Percentiles rank a stretch among this genome's conserved stretches.
phyloP scores from a whole-genome alignment of 2,888 invertebrate genomes.

The Cataglyphis rosenhaueri region DNA sequence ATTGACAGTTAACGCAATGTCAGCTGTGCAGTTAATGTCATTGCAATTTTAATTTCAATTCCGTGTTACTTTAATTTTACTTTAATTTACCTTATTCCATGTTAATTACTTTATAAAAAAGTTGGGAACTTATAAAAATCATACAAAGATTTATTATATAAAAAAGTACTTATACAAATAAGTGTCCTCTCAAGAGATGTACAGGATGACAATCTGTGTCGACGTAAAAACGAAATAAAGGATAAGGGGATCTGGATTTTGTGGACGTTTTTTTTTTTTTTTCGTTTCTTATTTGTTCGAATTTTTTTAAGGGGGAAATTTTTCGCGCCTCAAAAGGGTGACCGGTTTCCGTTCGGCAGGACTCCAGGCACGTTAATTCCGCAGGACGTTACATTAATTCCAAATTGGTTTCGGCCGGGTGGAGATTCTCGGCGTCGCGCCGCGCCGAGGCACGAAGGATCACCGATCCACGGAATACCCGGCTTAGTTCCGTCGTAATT shows the following conservation, averaged over 20 bases:
- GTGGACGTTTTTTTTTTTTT: background rate
- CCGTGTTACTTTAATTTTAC: background rate
- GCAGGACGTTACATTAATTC: slow-evolving; percentile 81
- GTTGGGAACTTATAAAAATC: background rate
- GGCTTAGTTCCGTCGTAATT: slow-evolving; percentile 83
- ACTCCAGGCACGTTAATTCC: slow-evolving; percentile 72
- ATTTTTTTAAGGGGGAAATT: slow-evolving; percentile 37
- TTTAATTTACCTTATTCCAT: background rate
- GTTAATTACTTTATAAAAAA: background rate
- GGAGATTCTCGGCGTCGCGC: slow-evolving; percentile 62
- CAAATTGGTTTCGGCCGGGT: slow-evolving; percentile 81
- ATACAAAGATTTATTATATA: slow-evolving; percentile 39
- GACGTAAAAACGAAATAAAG: background rate
- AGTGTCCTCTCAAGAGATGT: background rate
- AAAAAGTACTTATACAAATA: background rate
- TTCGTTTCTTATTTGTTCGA: background rate
- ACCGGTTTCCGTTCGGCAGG: slow-evolving; percentile 47
- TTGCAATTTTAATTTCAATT: background rate
- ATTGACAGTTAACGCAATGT: background rate
- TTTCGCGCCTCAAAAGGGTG: slow-evolving; percentile 33
- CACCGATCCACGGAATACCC: slow-evolving; percentile 81
- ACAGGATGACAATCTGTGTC: background rate
- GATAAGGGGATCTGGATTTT: background rate
- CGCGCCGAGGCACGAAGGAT: slow-evolving; percentile 76
- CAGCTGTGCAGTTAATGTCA: background rate